phyloP scores from a whole-genome alignment of 2,797 vertebrate species.

The Oceanodroma leucorhoa region DNA sequence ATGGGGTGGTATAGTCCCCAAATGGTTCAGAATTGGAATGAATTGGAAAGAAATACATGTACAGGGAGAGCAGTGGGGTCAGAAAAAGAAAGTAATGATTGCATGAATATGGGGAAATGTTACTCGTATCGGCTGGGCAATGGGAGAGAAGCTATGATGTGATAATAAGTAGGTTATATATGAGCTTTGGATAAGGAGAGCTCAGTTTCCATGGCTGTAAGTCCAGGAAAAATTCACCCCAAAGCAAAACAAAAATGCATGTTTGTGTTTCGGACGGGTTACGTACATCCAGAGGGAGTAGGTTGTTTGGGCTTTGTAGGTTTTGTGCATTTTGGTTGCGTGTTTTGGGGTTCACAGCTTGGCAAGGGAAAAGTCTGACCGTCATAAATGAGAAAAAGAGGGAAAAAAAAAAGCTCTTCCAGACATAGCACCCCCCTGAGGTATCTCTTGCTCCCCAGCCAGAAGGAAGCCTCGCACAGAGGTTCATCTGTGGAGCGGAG shows the following conservation, averaged over 20 bases:
- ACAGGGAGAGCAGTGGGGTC: fast-evolving
- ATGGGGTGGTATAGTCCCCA: background rate
- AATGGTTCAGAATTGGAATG: fast-evolving
- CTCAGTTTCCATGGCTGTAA: background rate
- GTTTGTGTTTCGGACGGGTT: fast-evolving
- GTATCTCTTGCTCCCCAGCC: background rate
- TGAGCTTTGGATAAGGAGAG: background rate
- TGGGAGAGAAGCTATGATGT: background rate
- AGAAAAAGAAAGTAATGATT: background rate
- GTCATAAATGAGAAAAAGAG: background rate
- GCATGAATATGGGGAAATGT: background rate
- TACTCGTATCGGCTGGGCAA: background rate
- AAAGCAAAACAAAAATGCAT: background rate
- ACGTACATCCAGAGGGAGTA: fast-evolving
- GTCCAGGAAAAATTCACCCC: background rate
- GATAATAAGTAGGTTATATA: background rate
- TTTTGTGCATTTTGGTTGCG: background rate
- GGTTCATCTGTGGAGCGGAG: too few species aligned
- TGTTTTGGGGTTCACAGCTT: background rate
- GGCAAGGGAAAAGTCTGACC: background rate
- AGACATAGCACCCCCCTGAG: background rate
- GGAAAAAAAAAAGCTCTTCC: fast-evolving
- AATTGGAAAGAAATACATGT: background rate
- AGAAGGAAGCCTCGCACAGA: background rate
- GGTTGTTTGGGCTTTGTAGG: background rate